Percentiles rank a stretch among this genome's conserved stretches.
Evolutionary conservation across 2,797 vertebrate species (phyloP).

Genomic region (Eutrigla gurnardus): DNA sequence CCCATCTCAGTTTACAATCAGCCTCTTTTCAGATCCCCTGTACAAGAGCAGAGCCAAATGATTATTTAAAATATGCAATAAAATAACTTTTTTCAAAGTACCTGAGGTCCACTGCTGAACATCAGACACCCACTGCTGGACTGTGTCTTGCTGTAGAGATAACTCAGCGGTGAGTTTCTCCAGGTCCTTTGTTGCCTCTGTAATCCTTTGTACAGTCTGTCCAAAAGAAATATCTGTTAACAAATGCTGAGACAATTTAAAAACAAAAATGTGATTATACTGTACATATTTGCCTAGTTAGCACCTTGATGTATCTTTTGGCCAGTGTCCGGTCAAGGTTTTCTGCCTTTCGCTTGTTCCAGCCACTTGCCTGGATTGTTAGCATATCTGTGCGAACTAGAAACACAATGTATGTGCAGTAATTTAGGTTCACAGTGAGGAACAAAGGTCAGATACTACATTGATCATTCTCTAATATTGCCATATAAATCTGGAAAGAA

Average conservation of each 20-base stretch:
- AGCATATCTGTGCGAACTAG: background rate
- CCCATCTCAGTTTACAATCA: too few species aligned
- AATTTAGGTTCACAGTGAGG: background rate
- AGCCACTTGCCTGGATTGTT: background rate
- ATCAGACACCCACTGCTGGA: background rate
- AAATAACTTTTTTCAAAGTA: background rate
- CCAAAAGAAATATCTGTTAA: background rate
- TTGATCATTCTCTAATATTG: too few species aligned
- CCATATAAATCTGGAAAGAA: background rate
- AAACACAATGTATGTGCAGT: background rate
- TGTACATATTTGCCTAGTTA: too few species aligned
- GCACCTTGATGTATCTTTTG: too few species aligned
- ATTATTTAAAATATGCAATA: too few species aligned
- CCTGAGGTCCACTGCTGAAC: background rate
- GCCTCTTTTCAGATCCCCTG: too few species aligned
- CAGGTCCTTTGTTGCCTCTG: background rate
- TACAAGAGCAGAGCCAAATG: too few species aligned
- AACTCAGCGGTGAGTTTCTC: background rate
- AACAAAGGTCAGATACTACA: too few species aligned
- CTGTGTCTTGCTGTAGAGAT: background rate
- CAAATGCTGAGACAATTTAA: background rate
- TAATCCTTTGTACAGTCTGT: conserved; percentile 1
- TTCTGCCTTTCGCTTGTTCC: too few species aligned
- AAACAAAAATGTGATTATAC: too few species aligned
- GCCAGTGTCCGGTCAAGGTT: too few species aligned